Conservation (phyloP, 2,888 invertebrate genomes). For the Drosophila affinis region DNA sequence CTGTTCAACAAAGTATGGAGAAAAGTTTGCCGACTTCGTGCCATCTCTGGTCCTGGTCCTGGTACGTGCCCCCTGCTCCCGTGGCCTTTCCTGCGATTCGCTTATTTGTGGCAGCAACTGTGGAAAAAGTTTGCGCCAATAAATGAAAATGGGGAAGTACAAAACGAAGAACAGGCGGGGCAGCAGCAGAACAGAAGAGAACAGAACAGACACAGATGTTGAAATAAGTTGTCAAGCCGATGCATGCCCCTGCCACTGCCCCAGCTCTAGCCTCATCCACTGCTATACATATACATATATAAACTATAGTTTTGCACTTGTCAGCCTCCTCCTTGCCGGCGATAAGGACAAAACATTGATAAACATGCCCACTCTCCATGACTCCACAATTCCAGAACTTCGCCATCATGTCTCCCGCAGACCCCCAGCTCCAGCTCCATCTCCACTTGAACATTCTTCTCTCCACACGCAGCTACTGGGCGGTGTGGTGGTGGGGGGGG, state of each 20-base stretch:
- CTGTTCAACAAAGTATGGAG: slow-evolving; percentile 58
- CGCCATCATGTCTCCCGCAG: background rate
- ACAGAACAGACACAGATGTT: slow-evolving; percentile 55
- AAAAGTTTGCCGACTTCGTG: slow-evolving; percentile 44
- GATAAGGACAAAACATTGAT: slow-evolving; percentile 78
- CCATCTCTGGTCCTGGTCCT: too few species aligned
- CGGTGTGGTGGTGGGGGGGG: too few species aligned
- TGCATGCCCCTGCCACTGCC: slow-evolving; percentile 9
- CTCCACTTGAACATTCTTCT: background rate
- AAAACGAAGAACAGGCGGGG: slow-evolving; percentile 35
- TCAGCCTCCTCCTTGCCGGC: slow-evolving; percentile 48
- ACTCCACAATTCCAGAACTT: slow-evolving; percentile 15
- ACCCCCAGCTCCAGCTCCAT: background rate
- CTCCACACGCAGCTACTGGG: background rate
- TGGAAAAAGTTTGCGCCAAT: slow-evolving; percentile 73
- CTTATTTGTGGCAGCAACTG: slow-evolving; percentile 57
- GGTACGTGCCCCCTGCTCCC: background rate
- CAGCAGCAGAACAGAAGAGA: slow-evolving; percentile 37
- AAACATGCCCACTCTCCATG: slow-evolving; percentile 60
- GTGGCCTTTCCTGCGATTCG: slow-evolving; percentile 2
- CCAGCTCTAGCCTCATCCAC: too few species aligned
- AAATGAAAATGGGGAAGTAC: slow-evolving; percentile 74
- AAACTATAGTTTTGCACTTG: slow-evolving; percentile 41
- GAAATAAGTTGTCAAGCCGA: slow-evolving; percentile 77
- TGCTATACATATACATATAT: too few species aligned